Evolutionary conservation across 2,113 vertebrate genomes (phyloP).

Genomic region (Scatophagus argus): DNA sequence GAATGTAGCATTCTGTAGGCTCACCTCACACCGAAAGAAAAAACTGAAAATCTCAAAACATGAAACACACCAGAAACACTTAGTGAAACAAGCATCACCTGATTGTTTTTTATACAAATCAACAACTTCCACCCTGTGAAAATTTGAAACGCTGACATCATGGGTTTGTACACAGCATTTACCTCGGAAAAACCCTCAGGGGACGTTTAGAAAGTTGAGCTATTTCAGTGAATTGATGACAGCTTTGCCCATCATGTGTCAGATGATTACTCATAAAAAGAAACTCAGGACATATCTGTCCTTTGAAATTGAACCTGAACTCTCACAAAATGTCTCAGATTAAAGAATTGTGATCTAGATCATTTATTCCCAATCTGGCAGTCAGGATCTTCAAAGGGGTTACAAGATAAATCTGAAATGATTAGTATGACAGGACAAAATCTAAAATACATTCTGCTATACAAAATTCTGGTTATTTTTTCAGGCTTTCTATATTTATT

Average conservation of each 20-base stretch:
- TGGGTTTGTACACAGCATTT: conserved; percentile 2
- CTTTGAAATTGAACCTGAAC: not conserved
- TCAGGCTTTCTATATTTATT: too few species aligned
- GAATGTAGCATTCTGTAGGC: not conserved
- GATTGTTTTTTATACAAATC: not conserved
- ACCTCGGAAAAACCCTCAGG: conserved; percentile 23
- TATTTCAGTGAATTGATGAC: conserved; percentile 3
- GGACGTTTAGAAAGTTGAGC: conserved; percentile 25
- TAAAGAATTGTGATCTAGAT: not conserved
- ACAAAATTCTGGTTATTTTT: too few species aligned
- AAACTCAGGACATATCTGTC: not conserved
- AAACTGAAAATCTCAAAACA: not conserved
- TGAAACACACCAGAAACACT: not conserved
- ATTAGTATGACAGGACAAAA: not conserved
- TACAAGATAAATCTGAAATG: not conserved
- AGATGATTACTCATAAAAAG: conserved; percentile 12
- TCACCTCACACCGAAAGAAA: conserved; percentile 1
- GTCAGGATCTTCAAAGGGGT: too few species aligned
- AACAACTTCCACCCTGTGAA: conserved; percentile 11
- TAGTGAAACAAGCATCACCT: conserved; percentile 4
- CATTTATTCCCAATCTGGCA: not conserved
- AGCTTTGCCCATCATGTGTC: conserved; percentile 3
- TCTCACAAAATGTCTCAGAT: not conserved
- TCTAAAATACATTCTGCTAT: not conserved
- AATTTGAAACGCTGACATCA: conserved; percentile 55